Evolutionary conservation across 2,113 vertebrate species (phyloP).

Genomic region (Solea solea): DNA sequence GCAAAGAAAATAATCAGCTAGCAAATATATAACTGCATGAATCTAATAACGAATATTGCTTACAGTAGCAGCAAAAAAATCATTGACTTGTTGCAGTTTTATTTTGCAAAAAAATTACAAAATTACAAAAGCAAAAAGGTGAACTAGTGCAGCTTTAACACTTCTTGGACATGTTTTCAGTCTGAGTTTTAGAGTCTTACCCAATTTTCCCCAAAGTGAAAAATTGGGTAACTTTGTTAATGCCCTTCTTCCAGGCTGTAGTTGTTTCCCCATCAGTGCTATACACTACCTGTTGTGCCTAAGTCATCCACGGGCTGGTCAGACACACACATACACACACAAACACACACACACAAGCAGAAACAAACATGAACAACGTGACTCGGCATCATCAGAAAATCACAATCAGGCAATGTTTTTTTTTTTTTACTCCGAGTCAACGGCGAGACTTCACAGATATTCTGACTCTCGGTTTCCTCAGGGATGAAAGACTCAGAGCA

Average conservation of each 20-base stretch:
- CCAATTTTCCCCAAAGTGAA: neutral
- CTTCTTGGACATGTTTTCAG: neutral
- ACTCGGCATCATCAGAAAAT: neutral
- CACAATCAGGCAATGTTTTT: neutral
- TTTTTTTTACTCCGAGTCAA: neutral
- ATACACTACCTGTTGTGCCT: constrained; percentile 42
- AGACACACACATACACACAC: constrained; percentile 3
- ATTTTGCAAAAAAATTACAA: too few species aligned
- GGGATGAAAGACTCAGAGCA: neutral
- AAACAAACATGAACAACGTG: constrained; percentile 27
- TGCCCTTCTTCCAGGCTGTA: neutral
- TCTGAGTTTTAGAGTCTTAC: neutral
- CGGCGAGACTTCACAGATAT: neutral
- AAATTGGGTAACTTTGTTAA: neutral
- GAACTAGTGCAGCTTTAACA: constrained; percentile 24
- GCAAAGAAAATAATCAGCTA: too few species aligned
- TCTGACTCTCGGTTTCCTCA: neutral
- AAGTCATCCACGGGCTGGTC: constrained; percentile 14
- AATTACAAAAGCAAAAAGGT: too few species aligned
- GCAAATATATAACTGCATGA: too few species aligned
- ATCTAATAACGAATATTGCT: too few species aligned
- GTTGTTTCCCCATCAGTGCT: neutral
- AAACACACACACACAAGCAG: constrained; percentile 37
- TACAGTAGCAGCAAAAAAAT: too few species aligned
- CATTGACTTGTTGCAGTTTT: too few species aligned